Evolutionary conservation across 1,140 invertebrate species (phyloP).

Genomic region (Caenorhabditis latens): DNA sequence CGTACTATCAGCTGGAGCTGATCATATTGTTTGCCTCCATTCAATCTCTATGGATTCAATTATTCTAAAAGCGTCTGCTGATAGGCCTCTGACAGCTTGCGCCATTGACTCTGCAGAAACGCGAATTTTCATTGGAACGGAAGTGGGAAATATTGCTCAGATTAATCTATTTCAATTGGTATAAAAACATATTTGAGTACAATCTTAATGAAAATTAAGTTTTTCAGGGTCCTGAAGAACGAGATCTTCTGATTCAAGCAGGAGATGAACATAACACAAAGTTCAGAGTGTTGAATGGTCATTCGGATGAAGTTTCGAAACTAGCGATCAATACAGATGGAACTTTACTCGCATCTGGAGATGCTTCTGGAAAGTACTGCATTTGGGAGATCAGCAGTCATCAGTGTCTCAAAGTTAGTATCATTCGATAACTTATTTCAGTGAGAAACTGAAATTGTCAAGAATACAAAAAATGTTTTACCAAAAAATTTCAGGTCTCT

Average conservation of each 20-base stretch:
- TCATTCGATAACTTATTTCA: not conserved
- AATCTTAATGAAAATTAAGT: not conserved
- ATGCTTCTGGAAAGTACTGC: conserved; percentile 62
- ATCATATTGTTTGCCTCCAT: conserved; percentile 61
- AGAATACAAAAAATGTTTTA: not conserved
- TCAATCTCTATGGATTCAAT: conserved; percentile 57
- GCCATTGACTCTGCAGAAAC: conserved; percentile 63
- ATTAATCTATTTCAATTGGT: conserved; percentile 60
- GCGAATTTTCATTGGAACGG: conserved; percentile 65
- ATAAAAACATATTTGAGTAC: not conserved
- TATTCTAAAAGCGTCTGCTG: conserved; percentile 64
- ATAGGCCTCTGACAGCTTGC: conserved; percentile 64
- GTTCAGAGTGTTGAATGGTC: conserved; percentile 60
- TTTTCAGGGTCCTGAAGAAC: conserved; percentile 43
- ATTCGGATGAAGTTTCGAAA: conserved; percentile 54
- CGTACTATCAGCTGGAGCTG: conserved; percentile 35
- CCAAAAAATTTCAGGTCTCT: not conserved
- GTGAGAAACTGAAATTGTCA: no score
- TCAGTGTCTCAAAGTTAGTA: conserved; percentile 61
- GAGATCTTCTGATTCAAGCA: conserved; percentile 57
- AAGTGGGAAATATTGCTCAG: conserved; percentile 65
- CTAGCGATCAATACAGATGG: conserved; percentile 61
- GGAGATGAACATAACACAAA: conserved; percentile 57
- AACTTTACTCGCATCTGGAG: conserved; percentile 61
- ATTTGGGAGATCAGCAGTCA: conserved; percentile 65